Evolutionary conservation across 92 coral and sea anemone species (phyloP).

Genomic region (Isaurus tuberculatus): DNA sequence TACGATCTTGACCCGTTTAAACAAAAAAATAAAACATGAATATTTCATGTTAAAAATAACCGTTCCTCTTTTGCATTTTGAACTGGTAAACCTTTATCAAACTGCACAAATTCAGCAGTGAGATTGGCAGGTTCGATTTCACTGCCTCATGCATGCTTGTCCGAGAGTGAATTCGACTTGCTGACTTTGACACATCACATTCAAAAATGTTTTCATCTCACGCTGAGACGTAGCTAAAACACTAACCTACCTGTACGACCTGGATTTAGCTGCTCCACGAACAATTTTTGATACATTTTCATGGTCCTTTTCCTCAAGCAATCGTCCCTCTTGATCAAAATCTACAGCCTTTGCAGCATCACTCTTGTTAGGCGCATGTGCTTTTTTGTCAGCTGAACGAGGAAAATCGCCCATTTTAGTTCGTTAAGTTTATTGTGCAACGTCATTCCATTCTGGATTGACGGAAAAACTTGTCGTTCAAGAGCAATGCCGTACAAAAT

Average conservation of each 20-base stretch:
- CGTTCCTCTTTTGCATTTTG: background rate
- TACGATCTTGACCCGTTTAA: background rate
- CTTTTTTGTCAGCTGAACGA: constrained; percentile 14
- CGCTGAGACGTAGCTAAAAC: constrained; percentile 40
- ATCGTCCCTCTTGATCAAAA: constrained; percentile 4
- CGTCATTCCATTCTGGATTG: constrained; percentile 47
- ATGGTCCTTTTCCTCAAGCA: constrained; percentile 9
- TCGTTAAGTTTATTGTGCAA: background rate
- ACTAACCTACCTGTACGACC: constrained; percentile 45
- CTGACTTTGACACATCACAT: constrained; percentile 11
- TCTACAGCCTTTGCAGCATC: background rate
- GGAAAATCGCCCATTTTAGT: constrained; percentile 14
- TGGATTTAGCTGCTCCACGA: constrained; percentile 36
- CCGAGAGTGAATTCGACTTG: background rate
- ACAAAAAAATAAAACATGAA: constrained; percentile 2
- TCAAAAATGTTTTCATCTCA: constrained; percentile 36
- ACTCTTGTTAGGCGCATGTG: background rate
- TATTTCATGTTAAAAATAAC: background rate
- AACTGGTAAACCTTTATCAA: background rate
- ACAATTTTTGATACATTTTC: constrained; percentile 42
- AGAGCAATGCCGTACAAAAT: constrained; percentile 6
- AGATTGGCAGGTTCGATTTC: constrained; percentile 9
- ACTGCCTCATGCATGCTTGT: background rate
- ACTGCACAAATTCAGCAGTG: background rate
- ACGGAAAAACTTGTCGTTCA: constrained; percentile 12